Evolutionary conservation across 2,797 vertebrate genomes (phyloP).

Genomic region (Aulostomus chinensis): DNA sequence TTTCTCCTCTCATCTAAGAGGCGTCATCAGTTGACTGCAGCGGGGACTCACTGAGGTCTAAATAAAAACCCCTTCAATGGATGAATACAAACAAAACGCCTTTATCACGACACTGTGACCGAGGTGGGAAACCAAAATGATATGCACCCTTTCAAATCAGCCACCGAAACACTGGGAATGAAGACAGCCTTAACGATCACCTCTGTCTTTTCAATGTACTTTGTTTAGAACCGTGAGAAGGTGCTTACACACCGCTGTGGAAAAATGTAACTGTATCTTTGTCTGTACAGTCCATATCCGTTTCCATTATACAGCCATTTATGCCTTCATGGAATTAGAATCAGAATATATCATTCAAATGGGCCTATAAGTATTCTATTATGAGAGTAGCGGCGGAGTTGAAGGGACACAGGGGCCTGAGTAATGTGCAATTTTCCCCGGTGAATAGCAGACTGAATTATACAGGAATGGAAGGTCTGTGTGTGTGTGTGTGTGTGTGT

Average conservation of each 20-base stretch:
- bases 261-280: conserved; percentile 10
- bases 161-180: not conserved
- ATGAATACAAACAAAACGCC: too few species aligned
- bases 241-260: not conserved
- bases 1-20: too few species aligned
- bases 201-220: conserved; percentile 1
- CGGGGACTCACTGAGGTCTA: too few species aligned
- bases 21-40: too few species aligned
- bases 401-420: conserved; percentile 42
- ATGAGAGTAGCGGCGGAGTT: conserved; percentile 41
- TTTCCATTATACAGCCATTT: conserved; percentile 36
- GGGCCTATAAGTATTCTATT: conserved; percentile 54
- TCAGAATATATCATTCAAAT: conserved; percentile 60
- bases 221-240: conserved; percentile 17
- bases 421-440: conserved; percentile 51
- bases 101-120: too few species aligned
- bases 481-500: not conserved
- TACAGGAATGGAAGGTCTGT: conserved; percentile 39
- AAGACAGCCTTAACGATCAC: not conserved
- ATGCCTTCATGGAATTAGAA: conserved; percentile 48
- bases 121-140: too few species aligned
- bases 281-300: conserved; percentile 4
- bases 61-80: too few species aligned
- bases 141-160: too few species aligned
- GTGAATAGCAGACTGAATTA: conserved; percentile 59